Base-by-base conservation (phyloP, 2,797 vertebrate genomes). In the Sparus aurata region DNA sequence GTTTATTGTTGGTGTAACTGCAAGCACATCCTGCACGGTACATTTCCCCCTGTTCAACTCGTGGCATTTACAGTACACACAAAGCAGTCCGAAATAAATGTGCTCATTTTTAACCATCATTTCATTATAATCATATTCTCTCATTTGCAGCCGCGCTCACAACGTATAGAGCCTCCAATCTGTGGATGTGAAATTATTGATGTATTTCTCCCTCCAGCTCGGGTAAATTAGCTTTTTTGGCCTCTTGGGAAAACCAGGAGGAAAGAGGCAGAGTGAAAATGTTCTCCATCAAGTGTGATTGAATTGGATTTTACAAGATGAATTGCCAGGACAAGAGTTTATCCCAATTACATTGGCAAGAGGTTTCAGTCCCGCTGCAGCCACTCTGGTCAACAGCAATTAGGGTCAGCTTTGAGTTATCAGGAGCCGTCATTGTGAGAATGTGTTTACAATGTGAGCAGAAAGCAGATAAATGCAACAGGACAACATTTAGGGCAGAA, bases 271-370 rank as follows among this genome's bases (percentile, higher is more conserved):
- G 80, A 87, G 77, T 80, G 85, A 88, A 92, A 92, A 89, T 85
- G 82, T 89, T 93, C 89, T 93, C 88, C 88, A 92, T 94, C 92
- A 90, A 92, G 82, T 84, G 85, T 89, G 90, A 95, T 84, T 91
- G 90, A 91, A 94, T 92, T 92, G 92, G 91, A 94, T 95, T 94
- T 93, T 85, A 90, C 83, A 92, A 94, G 93, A 94, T 92, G 85
- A 93, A 94, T 93, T 91, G 91, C 85, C 78, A 61, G 83, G 88
- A 94, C 89, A 90, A 90, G 90, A 93, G 88, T 92, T 94, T 92
- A 88, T 93, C 87, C 92, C 91, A 93, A 93, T 94, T 93, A 94
- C 85, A 87, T 82, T 67, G 87, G 85, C 75, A 83, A 86, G 90
- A 90, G 87, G 91, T 84, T 89, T 86, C 73, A 88, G 88, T 88